These are phyloP conservation scores for Poicephalus meyeri DNA, from an alignment of 2,113 vertebrate genomes.

Conservation along the genomic window DNA sequence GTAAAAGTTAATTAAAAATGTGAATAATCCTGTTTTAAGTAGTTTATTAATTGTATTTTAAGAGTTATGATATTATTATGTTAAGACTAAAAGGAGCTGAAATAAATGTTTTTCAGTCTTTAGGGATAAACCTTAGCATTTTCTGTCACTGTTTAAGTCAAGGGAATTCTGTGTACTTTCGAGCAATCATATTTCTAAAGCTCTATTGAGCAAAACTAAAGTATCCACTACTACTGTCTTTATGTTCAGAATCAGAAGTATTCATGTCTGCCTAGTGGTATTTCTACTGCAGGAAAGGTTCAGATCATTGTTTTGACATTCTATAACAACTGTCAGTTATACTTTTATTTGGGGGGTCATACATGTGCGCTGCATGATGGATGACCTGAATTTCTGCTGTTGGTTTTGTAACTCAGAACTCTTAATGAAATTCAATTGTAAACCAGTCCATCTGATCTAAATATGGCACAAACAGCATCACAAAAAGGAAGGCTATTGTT, in stretches of 20 bases:
- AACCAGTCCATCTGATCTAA: background rate
- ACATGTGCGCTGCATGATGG: background rate
- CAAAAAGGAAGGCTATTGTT: background rate
- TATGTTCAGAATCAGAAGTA: background rate
- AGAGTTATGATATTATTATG: background rate
- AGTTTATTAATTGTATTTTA: background rate
- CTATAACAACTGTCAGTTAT: constrained; percentile 15
- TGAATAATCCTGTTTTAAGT: background rate
- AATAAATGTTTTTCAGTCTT: background rate
- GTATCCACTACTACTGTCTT: background rate
- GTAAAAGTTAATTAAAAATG: background rate
- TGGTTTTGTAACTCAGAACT: background rate
- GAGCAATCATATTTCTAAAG: background rate
- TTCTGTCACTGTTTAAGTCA: background rate
- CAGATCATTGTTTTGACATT: constrained; percentile 37
- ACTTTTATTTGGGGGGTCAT: constrained; percentile 1
- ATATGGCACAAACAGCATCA: background rate
- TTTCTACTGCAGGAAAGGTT: background rate
- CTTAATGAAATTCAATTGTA: background rate
- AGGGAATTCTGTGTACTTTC: background rate
- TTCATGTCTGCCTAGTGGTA: background rate
- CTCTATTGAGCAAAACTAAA: background rate
- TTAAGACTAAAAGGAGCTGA: background rate
- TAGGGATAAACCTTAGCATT: background rate
- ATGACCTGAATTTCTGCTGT: background rate